phyloP scores from a whole-genome alignment of 2,888 invertebrate species.

The Erebia epiphron region DNA sequence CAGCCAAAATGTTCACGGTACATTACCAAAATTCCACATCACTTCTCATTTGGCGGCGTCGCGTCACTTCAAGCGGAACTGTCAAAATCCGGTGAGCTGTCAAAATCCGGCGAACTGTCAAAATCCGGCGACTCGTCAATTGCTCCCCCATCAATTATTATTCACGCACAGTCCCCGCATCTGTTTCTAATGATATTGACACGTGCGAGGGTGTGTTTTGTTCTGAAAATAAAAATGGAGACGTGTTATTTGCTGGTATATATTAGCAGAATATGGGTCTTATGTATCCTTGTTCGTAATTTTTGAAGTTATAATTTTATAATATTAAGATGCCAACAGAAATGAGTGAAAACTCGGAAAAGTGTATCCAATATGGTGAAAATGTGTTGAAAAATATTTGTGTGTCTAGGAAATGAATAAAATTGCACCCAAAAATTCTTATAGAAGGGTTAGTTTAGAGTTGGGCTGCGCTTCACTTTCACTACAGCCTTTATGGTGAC shows the following conservation, averaged over 20 bases:
- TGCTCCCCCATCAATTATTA: slow-evolving; percentile 56
- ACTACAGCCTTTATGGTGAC: too few relatives aligned
- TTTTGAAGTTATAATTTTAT: too few relatives aligned
- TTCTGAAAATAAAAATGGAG: slow-evolving; percentile 15
- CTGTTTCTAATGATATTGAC: slow-evolving; percentile 67
- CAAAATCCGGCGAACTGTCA: slow-evolving; percentile 50
- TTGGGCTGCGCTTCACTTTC: too few relatives aligned
- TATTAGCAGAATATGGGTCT: too few relatives aligned
- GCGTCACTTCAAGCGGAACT: slow-evolving; percentile 42
- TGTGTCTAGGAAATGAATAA: too few relatives aligned
- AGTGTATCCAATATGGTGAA: too few relatives aligned
- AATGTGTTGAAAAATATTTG: too few relatives aligned
- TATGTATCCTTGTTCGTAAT: too few relatives aligned
- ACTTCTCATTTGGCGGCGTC: slow-evolving; percentile 46
- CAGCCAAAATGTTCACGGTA: slow-evolving; percentile 10
- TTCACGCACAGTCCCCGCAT: slow-evolving; percentile 56
- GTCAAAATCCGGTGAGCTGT: slow-evolving; percentile 50
- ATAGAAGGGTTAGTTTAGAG: too few relatives aligned
- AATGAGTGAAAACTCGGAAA: too few relatives aligned
- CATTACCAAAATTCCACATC: slow-evolving; percentile 28
- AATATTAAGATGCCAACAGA: too few relatives aligned
- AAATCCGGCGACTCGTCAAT: slow-evolving; percentile 45
- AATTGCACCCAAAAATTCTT: too few relatives aligned
- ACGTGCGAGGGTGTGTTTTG: slow-evolving; percentile 46
- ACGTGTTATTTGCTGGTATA: not conserved